Base-by-base conservation (phyloP, 2,113 vertebrate species). In the Cathartes aura region DNA sequence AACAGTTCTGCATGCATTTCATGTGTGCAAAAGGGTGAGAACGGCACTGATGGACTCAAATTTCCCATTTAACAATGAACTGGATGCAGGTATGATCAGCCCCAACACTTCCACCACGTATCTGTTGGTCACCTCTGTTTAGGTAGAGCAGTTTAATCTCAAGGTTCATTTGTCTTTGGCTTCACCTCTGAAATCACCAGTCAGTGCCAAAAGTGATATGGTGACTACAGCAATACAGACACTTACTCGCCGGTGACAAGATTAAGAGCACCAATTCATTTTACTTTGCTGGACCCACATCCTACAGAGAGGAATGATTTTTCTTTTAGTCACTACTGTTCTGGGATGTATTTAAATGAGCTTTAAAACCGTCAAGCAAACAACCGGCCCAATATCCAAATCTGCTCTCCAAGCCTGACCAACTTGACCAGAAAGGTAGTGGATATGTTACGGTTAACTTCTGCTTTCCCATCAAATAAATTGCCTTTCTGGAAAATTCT, bases 181-280 rank as follows among this genome's bases (percentile, higher is more conserved):
- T 72, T 64, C n/a, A 53, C n/a, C 24, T 76, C 64, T 70, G 83
- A 95, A 89, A 82, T 79, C 53, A 91, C 36, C 70, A 36, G n/a
- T 72, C n/a, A 45, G 56, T 91, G 56, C 47, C 72, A 91, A 63
- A 88, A 64, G 40, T 42, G 24, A 29, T 74, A 20, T 22, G 13
- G 42, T 94, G 83, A 52, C 89, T 79, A 3, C 2, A 84, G 63
- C 56, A 59, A 82, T 34, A 72, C 36, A 89, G 43, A 79, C 59
- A 59, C 38, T 89, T 67, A 43, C 55, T 86, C 52, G 72, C n/a
- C 82, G 36, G 43, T 82, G 89, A 91, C 90, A 91, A 80, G 60
- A 91, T 87, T 76, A 95, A 70, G 23, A 91, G 36, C 27, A 76
- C 29, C 11, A 80, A 82, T 94, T 93, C 12, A 85, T 91, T 94